Conservation (phyloP, 2,888 invertebrate genomes). For the Melangyna quadrimaculata region DNA sequence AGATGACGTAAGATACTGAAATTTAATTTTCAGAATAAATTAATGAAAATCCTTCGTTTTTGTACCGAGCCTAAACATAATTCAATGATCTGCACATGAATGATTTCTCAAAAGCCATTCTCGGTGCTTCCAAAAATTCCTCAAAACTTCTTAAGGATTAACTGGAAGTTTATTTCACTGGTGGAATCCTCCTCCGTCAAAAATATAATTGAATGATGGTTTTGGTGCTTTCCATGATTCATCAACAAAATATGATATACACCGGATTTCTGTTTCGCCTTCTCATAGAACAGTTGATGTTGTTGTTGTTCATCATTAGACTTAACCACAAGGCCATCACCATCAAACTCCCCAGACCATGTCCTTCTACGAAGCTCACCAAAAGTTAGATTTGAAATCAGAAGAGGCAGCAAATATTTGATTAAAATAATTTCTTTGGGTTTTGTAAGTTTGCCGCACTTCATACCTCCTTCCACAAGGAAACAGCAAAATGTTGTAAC, state of each 20-base stretch:
- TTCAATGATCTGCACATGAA: constrained; percentile 3
- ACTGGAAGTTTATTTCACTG: constrained; percentile 5
- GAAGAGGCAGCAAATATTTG: constrained; percentile 56
- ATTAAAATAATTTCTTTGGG: constrained; percentile 62
- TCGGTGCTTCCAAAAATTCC: not conserved
- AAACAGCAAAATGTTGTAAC: constrained; percentile 3
- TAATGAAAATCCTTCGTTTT: not conserved
- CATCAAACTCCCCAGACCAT: not conserved
- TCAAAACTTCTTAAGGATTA: not conserved
- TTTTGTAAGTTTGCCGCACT: constrained; percentile 32
- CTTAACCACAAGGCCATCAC: not conserved
- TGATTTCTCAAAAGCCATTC: not conserved
- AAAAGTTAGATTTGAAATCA: constrained; percentile 11
- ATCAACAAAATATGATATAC: constrained; percentile 7
- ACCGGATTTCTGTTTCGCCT: not conserved
- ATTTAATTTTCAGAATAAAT: not conserved
- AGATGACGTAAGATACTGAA: not conserved
- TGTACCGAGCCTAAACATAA: not conserved
- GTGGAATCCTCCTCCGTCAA: constrained; percentile 1
- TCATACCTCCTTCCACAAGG: not conserved
- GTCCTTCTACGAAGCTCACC: not conserved
- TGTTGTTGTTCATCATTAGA: not conserved
- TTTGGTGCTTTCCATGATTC: constrained; percentile 24
- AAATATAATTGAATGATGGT: constrained; percentile 51
- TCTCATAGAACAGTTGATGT: not conserved